Conservation (phyloP, 2,113 vertebrate species). For the Cottus gobio region DNA sequence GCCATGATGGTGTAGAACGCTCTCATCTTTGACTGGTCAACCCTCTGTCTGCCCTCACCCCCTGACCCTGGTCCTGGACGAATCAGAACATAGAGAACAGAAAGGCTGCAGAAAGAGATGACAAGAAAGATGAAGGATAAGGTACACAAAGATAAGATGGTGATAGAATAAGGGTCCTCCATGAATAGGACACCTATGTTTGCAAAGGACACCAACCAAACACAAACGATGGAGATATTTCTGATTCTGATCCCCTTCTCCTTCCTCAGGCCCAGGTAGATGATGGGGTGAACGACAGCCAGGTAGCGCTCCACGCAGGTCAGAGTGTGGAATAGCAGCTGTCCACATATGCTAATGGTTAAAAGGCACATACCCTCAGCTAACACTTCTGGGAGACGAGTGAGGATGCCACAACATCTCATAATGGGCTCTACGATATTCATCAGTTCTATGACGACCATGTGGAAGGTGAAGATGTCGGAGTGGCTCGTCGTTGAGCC, state of each 20-base stretch:
- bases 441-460: background rate
- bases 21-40: constrained; percentile 32
- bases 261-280: constrained; percentile 18
- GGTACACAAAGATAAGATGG: accelerated
- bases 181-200: accelerated
- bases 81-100: constrained; percentile 25
- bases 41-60: accelerated
- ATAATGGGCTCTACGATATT: background rate
- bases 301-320: constrained; percentile 50
- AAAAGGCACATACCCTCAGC: accelerated
- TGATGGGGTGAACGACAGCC: constrained; percentile 42
- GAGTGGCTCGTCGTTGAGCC: background rate
- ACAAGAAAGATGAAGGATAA: accelerated
- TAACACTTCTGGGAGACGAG: accelerated
- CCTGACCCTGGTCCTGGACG: constrained; percentile 25
- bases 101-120: constrained; percentile 33
- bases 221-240: constrained; percentile 3
- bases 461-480: background rate
- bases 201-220: background rate
- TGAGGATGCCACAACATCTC: accelerated
- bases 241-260: background rate
- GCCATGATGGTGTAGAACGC: constrained; percentile 26
- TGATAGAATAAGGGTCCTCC: accelerated
- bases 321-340: background rate
- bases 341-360: accelerated